Evolutionary conservation across 2,113 vertebrate species (phyloP).

Genomic region (Castor canadensis): DNA sequence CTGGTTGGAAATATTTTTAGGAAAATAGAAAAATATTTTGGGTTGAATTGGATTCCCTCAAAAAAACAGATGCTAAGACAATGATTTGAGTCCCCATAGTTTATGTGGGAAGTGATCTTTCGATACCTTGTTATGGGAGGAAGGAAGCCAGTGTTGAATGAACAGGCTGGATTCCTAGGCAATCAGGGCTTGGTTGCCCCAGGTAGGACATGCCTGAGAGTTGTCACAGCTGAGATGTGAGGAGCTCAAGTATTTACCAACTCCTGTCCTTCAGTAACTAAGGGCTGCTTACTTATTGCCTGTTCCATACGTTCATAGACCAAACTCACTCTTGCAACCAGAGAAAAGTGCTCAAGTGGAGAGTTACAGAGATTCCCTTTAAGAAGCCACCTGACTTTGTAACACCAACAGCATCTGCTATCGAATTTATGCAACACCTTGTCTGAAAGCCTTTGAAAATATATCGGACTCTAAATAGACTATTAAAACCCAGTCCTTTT

Average conservation of each 20-base stretch:
- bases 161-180: neutral
- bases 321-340: neutral
- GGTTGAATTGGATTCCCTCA: neutral
- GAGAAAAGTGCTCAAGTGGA: neutral
- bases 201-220: neutral
- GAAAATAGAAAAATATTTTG: slow-evolving; percentile 31
- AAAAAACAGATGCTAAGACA: neutral
- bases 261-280: neutral
- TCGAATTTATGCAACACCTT: neutral
- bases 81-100: neutral
- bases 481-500: neutral
- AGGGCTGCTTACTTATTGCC: neutral
- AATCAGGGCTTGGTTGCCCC: neutral
- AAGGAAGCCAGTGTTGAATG: neutral
- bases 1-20: slow-evolving; percentile 31
- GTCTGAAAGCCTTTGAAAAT: neutral
- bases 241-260: neutral
- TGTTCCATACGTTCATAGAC: neutral
- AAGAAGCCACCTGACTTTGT: neutral
- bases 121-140: neutral
- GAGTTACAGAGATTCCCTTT: neutral
- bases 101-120: neutral
- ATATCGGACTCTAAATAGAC: neutral
- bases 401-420: neutral
- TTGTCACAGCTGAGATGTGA: neutral